Evolutionary conservation across 2,113 vertebrate species (phyloP), one percentile per base, ranked within the genome.

Genomic region (Lampris megalopsis): DNA sequence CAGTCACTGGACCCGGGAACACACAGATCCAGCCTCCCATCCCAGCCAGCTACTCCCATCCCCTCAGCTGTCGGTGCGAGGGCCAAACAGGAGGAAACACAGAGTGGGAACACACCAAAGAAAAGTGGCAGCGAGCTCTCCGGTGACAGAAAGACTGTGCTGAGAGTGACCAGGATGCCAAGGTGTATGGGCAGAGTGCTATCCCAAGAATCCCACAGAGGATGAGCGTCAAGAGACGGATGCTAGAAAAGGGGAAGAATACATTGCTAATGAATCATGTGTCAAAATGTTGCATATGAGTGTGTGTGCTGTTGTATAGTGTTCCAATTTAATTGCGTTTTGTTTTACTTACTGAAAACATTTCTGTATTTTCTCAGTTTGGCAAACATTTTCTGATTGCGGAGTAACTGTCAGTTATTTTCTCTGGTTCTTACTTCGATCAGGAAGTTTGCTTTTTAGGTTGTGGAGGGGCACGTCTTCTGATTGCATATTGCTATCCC

Each of bases 191-290:
- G 64, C 7, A 13, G 64, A 48, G 50, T 2, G 36, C 6, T 67
- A 13, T n/a, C 64, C 50, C 64, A 8, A 3, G 37, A 67, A 40
- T 11, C 13, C 8, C 49, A 67, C 37, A 67, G 64, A 67, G 64
- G 64, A 5, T 67, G 50, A 54, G 6, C n/a, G 64, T 24, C 11
- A 10, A 42, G 63, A 36, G 45, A 49, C 10, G 24, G 63, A 38
- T 0, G 40, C 7, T 1, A 7, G 36, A 52, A 37, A 52, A n/a
- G 10, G 63, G 36, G 10, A 6, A 45, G 35, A 52, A 8, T 35
- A 48, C 2, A 24, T 10, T 53, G 50, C 50, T 4, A 45, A 45
- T 45, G 43, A 45, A 45, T 4, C 7, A 6, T 45, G 43, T 45
- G 4, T 45, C 43, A 45, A 45, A 45, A 45, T 45, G 43, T 45